Conservation (phyloP, 1,140 invertebrate species). For the Bombyx mandarina region DNA sequence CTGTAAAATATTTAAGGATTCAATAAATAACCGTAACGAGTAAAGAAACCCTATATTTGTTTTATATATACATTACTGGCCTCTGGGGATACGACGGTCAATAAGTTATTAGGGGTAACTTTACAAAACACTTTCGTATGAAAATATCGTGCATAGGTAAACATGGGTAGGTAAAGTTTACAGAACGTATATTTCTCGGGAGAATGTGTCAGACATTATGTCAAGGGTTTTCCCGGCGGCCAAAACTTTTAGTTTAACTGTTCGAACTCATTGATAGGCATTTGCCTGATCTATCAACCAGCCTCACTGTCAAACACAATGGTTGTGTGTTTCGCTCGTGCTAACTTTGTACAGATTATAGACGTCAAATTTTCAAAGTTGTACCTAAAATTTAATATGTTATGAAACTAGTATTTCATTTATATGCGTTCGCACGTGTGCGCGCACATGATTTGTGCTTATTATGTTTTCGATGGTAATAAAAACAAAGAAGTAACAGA, state of each 20-base stretch:
- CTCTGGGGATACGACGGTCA: constrained; percentile 5
- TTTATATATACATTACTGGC: constrained; percentile 5
- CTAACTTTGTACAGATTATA: too few species aligned
- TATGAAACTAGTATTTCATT: too few species aligned
- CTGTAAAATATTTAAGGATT: too few species aligned
- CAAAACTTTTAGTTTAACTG: constrained; percentile 18
- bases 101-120: constrained; percentile 7
- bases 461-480: background rate
- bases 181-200: constrained; percentile 12
- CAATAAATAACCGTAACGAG: too few species aligned
- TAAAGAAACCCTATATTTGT: background rate
- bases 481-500: background rate
- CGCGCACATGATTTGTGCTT: too few species aligned
- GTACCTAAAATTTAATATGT: too few species aligned
- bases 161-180: constrained; percentile 10
- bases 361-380: too few species aligned
- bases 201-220: constrained; percentile 13
- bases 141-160: constrained; percentile 11
- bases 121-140: constrained; percentile 9
- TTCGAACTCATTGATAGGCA: constrained; percentile 18
- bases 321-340: too few species aligned
- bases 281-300: constrained; percentile 1
- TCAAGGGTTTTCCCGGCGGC: constrained; percentile 18
- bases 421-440: too few species aligned
- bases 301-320: too few species aligned